Evolutionary conservation across 2,888 invertebrate species (phyloP).

Genomic region (Rhyacophila evoluta): DNA sequence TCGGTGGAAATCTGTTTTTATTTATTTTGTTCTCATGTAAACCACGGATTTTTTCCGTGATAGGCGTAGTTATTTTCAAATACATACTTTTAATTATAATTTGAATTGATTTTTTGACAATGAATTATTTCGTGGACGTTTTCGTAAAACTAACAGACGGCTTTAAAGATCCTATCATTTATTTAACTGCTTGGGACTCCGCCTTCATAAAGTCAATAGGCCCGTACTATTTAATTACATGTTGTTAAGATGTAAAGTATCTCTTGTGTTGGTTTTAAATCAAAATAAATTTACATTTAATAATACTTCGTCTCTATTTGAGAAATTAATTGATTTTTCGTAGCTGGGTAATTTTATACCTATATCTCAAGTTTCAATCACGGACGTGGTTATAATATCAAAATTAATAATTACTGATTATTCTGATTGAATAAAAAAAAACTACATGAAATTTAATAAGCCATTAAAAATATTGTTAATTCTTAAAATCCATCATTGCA

Average conservation of each 20-base stretch:
- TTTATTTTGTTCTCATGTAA: no score
- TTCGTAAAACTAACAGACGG: neutral
- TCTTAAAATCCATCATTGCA: no score
- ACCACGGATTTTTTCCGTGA: no score
- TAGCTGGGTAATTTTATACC: neutral
- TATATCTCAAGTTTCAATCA: neutral
- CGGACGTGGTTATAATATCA: neutral
- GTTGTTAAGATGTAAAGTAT: slow-evolving; percentile 45
- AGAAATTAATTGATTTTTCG: slow-evolving; percentile 12
- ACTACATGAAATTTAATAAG: no score
- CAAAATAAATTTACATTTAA: slow-evolving; percentile 41
- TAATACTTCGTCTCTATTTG: slow-evolving; percentile 27
- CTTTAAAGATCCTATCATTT: slow-evolving; percentile 3
- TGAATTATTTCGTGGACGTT: neutral
- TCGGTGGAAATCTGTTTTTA: no score
- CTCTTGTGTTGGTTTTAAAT: slow-evolving; percentile 42
- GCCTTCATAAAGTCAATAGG: slow-evolving; percentile 25
- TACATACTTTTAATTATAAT: neutral
- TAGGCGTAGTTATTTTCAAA: neutral
- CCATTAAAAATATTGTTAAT: no score
- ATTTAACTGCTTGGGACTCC: neutral
- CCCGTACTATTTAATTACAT: slow-evolving; percentile 48
- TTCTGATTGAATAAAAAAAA: no score
- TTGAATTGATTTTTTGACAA: slow-evolving; percentile 12
- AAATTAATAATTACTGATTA: no score